Percentiles rank a stretch among this genome's conserved stretches.
These are phyloP conservation scores for Pyrocephalus nanus DNA, from an alignment of 2,797 vertebrate species.

Conservation along the genomic window DNA sequence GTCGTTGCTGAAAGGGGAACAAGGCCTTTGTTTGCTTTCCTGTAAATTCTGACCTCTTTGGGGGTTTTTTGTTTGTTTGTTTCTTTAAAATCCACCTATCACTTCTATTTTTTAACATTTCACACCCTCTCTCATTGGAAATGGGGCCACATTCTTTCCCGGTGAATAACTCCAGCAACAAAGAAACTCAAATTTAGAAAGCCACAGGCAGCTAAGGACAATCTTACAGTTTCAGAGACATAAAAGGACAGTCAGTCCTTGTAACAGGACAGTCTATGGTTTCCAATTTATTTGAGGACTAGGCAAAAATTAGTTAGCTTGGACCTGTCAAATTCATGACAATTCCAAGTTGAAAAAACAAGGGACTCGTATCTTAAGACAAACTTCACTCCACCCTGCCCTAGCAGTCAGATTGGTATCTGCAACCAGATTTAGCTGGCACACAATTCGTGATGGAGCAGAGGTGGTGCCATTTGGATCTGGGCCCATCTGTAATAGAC, in stretches of 20 bases:
- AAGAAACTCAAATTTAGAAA: slow-evolving; percentile 42
- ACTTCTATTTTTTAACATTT: slow-evolving; percentile 36
- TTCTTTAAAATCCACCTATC: slow-evolving; percentile 1
- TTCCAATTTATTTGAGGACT: background rate
- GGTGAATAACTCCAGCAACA: slow-evolving; percentile 36
- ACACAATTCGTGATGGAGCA: background rate
- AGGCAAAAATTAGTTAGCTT: background rate
- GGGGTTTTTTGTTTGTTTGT: background rate
- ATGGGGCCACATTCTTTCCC: background rate
- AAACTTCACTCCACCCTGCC: background rate
- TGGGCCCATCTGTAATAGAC: background rate
- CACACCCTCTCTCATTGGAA: slow-evolving; percentile 1
- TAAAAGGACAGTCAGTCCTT: background rate
- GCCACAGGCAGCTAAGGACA: background rate
- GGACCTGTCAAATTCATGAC: background rate
- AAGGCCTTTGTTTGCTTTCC: background rate
- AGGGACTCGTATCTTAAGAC: background rate
- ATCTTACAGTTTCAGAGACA: background rate
- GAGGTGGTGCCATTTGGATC: slow-evolving; percentile 1
- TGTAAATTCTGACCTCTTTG: background rate
- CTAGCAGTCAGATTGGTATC: slow-evolving; percentile 23
- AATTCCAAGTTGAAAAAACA: background rate
- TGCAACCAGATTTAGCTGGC: slow-evolving; percentile 1
- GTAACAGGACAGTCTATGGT: background rate
- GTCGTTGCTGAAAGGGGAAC: background rate